Conservation (phyloP, 2,113 vertebrate species). For the Raphicerus campestris region DNA sequence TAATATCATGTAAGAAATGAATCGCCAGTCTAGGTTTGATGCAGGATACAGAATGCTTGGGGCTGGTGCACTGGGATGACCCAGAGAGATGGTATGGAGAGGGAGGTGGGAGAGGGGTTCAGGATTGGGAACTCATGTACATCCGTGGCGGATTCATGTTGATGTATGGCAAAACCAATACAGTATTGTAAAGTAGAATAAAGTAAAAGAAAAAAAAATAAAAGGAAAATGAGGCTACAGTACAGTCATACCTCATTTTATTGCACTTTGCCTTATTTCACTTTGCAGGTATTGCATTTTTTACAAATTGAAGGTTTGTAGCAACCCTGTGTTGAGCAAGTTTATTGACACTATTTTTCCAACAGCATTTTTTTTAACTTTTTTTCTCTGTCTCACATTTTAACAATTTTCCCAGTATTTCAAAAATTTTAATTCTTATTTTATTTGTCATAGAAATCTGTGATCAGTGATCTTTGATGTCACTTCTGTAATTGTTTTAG, state of each 20-base stretch:
- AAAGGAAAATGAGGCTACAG: not conserved
- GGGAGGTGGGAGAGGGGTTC: too few relatives aligned
- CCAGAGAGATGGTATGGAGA: too few relatives aligned
- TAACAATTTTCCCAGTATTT: not conserved
- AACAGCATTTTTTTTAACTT: fast-evolving
- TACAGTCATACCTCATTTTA: not conserved
- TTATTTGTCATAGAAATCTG: not conserved
- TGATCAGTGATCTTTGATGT: not conserved
- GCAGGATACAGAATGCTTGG: too few relatives aligned
- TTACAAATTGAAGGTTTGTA: not conserved
- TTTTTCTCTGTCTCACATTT: not conserved
- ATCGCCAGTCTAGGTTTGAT: too few relatives aligned
- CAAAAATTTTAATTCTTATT: not conserved
- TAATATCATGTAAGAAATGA: too few relatives aligned
- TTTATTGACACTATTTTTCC: not conserved
- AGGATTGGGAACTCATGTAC: too few relatives aligned
- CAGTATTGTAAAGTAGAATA: too few relatives aligned
- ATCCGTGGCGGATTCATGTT: too few relatives aligned
- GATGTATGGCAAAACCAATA: too few relatives aligned
- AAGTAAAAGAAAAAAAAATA: too few relatives aligned
- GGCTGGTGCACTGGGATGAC: too few relatives aligned
- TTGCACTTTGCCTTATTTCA: not conserved
- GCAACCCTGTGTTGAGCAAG: not conserved
- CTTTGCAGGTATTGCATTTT: not conserved
- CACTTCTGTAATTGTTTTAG: not conserved